Conservation (phyloP, 1,140 invertebrate genomes). For the Drosophila sp. region DNA sequence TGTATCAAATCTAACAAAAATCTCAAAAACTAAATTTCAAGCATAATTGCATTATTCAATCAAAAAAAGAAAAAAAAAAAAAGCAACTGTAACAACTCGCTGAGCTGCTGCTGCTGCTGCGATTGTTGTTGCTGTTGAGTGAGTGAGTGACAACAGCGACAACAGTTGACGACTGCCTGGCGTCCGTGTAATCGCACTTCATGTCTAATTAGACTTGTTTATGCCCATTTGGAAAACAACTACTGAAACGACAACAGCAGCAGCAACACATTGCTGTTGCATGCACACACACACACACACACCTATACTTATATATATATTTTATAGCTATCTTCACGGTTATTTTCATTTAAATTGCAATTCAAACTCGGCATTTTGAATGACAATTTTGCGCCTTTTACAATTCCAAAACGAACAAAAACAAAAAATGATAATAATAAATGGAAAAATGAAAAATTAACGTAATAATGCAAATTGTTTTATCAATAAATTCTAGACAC, state of each 20-base stretch:
- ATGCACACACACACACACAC: conserved; percentile 14
- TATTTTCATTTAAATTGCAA: conserved; percentile 80
- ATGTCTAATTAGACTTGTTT: conserved; percentile 82
- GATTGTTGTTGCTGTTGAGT: conserved; percentile 20
- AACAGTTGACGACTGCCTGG: conserved; percentile 62
- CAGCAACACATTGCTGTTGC: conserved; percentile 32
- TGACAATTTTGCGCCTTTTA: conserved; percentile 77
- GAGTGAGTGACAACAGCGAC: conserved; percentile 51
- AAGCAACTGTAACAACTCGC: conserved; percentile 14
- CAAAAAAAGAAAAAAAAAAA: conserved; percentile 55
- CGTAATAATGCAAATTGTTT: conserved; percentile 81
- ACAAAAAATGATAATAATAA: conserved; percentile 5
- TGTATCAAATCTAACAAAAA: conserved; percentile 68
- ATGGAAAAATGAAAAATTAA: conserved; percentile 63
- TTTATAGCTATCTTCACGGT: conserved; percentile 79
- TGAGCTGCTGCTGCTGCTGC: conserved; percentile 11
- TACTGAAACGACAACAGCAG: conserved; percentile 24
- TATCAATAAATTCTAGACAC: conserved; percentile 78
- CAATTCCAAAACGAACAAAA: conserved; percentile 24
- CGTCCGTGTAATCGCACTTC: conserved; percentile 80
- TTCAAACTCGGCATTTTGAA: conserved; percentile 74
- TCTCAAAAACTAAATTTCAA: conserved; percentile 70
- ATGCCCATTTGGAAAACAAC: conserved; percentile 75
- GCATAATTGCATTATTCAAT: conserved; percentile 79
- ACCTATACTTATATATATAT: conserved; percentile 21